Percentiles rank a stretch among this genome's conserved stretches.
phyloP scores from a whole-genome alignment of 2,113 vertebrate genomes.

The Pheucticus melanocephalus region DNA sequence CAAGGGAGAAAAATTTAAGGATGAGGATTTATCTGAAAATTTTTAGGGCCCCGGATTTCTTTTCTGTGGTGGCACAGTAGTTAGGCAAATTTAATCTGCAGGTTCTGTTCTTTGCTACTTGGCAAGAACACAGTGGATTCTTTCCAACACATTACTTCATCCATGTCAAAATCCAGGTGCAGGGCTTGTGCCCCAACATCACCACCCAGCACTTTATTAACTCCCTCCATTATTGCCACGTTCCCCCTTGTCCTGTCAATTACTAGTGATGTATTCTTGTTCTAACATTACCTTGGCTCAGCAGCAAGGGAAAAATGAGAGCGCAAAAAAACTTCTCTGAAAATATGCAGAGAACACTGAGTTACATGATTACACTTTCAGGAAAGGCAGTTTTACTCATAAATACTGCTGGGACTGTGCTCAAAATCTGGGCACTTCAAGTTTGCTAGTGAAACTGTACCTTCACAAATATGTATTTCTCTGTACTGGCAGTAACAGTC shows the following conservation, averaged over 20 bases:
- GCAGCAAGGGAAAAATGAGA: background rate
- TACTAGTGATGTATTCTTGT: background rate
- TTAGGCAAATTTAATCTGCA: conserved; percentile 34
- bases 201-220: background rate
- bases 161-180: background rate
- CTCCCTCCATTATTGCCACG: background rate
- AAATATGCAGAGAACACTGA: background rate
- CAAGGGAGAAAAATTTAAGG: background rate
- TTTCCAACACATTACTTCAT: background rate
- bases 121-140: background rate
- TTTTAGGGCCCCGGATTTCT: background rate
- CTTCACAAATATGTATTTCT: background rate
- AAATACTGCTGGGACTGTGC: background rate
- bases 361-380: background rate
- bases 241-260: background rate
- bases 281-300: background rate
- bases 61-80: background rate
- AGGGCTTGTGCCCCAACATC: background rate
- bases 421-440: background rate
- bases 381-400: background rate
- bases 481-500: background rate
- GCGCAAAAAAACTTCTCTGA: background rate
- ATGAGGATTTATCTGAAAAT: conserved; percentile 10
- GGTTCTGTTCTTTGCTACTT: background rate
- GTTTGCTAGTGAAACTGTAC: background rate